Conservation (phyloP, 2,113 vertebrate species). For the Cacatua alba region DNA sequence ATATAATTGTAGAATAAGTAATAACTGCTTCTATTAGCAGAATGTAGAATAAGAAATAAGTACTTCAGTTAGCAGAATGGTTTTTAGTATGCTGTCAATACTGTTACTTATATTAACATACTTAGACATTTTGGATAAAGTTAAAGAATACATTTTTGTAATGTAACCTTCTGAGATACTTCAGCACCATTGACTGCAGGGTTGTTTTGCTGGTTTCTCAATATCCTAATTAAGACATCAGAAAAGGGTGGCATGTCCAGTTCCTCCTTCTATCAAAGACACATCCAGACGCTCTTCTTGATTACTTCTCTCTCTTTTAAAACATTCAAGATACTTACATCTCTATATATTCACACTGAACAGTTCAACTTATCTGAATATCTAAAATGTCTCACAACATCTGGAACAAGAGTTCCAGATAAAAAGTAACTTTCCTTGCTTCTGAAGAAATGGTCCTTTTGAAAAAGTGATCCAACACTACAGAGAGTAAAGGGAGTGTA, state of each 20-base stretch:
- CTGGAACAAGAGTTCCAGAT: not conserved
- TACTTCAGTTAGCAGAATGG: not conserved
- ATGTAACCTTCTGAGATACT: not conserved
- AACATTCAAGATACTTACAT: not conserved
- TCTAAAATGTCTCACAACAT: not conserved
- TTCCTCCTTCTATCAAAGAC: not conserved
- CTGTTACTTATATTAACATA: not conserved
- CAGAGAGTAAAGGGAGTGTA: not conserved
- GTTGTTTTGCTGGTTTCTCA: not conserved
- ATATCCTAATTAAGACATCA: not conserved
- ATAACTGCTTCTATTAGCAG: not conserved
- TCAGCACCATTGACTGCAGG: not conserved
- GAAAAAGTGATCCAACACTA: not conserved
- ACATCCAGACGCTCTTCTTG: not conserved
- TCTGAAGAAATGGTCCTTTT: not conserved
- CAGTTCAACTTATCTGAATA: not conserved
- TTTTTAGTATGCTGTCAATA: not conserved
- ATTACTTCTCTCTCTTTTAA: not conserved
- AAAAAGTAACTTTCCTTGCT: not conserved
- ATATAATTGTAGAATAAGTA: not conserved
- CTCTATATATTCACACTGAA: not conserved
- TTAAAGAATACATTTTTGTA: not conserved
- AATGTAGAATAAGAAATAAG: not conserved
- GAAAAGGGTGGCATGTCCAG: not conserved
- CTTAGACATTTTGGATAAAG: not conserved